Base-by-base conservation (phyloP, 2,797 vertebrate genomes). In the Sebastes kiyomatsui region DNA sequence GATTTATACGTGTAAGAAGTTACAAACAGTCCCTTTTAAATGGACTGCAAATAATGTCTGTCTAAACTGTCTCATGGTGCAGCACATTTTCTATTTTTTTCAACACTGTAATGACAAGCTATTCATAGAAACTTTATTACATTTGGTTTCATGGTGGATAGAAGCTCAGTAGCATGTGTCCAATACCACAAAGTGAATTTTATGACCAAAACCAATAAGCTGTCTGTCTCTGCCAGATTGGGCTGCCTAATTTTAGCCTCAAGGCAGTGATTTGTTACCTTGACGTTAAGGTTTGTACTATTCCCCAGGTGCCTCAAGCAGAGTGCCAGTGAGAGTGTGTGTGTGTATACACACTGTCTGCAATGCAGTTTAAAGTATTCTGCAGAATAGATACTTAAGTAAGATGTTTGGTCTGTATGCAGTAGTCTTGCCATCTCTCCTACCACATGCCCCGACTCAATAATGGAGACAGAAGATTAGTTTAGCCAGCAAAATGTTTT, bases 181-280 rank as follows among this genome's bases (percentile, higher is more conserved):
- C 87, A 87, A 81, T 58, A 59, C 81, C 81, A 68, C 77, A 87
- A 86, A 84, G 67, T 75, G 65, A 83, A 72, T 74, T 81, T 83
- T 72, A 79, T 13, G 7, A 71, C 66, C 77, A 56, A 87, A 87
- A 85, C 81, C 80, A 72, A 87, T 71, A 75, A 59, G 66, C 54
- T 42, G 16, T 80, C 49, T 85, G 77, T 88, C 67, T 68, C 77
- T 89, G 84, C 78, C 81, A 84, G 76, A 92, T 81, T 90, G 77
- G 20, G 42, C 42, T 62, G 65, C 66, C 77, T 90, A 80, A 86
- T 86, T 85, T 84, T 83, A 87, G 81, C 89, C 86, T 89, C 20
- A 60, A 82, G 90, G 84, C 81, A 86, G 84, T 85, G 86, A 93
- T 93, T 92, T 90, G 84, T 94, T 91, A 90, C 84, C 87, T 92